Percentiles rank a stretch among this genome's conserved stretches.
phyloP scores from a whole-genome alignment of 2,888 invertebrate species.

The Napeogenes inachia region DNA sequence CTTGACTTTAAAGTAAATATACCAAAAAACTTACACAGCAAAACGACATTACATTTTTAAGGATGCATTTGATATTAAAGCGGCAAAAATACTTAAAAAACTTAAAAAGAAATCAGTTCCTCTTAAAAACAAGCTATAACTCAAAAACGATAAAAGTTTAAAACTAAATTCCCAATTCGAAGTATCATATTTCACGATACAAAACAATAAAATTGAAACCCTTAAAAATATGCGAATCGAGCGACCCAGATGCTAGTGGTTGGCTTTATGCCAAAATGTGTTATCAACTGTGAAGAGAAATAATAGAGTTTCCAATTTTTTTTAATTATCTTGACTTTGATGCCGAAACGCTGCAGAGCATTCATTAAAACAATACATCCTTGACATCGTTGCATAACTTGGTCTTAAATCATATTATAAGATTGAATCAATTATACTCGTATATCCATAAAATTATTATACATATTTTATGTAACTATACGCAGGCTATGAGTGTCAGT shows the following conservation, averaged over 20 bases:
- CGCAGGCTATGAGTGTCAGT: too few species aligned
- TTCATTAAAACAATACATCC: constrained; percentile 35
- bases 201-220: constrained; percentile 39
- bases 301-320: constrained; percentile 62
- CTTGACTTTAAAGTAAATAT: too few species aligned
- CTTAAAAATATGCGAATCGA: constrained; percentile 43
- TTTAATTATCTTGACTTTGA: constrained; percentile 70
- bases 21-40: too few species aligned
- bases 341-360: constrained; percentile 39
- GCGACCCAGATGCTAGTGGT: constrained; percentile 62
- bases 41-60: too few species aligned
- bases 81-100: too few species aligned
- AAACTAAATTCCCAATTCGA: constrained; percentile 22
- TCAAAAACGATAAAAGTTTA: constrained; percentile 18
- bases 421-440: background rate
- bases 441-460: too few species aligned
- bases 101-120: constrained; percentile 1
- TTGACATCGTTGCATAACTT: constrained; percentile 34
- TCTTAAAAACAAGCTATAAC: constrained; percentile 12
- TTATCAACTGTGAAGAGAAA: constrained; percentile 60
- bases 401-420: constrained; percentile 7
- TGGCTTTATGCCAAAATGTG: constrained; percentile 62
- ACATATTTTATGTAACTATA: too few species aligned
- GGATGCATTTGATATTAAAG: too few species aligned
- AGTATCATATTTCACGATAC: constrained; percentile 30